Percentiles rank a stretch among this genome's conserved stretches.
These are phyloP conservation scores for Palythoa caribaeorum DNA, from an alignment of 92 coral and sea anemone genomes.

Conservation along the genomic window DNA sequence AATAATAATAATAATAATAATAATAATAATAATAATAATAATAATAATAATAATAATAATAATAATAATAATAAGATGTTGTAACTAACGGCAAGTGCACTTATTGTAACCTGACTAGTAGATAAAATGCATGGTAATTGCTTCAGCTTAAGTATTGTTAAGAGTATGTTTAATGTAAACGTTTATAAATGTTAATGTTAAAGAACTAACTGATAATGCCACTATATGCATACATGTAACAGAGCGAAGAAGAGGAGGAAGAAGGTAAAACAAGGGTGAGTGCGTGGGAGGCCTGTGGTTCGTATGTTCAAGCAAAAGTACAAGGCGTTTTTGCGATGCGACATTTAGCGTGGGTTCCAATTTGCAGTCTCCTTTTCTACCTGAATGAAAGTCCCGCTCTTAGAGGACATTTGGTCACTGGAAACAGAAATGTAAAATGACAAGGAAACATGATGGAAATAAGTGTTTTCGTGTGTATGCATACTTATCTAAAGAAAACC, in stretches of 20 bases:
- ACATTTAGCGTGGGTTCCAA: background rate
- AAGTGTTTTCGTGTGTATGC: too few species aligned
- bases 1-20: too few species aligned
- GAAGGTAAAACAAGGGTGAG: constrained; percentile 48
- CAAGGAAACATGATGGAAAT: too few species aligned
- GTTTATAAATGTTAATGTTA: constrained; percentile 20
- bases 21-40: too few species aligned
- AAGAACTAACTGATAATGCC: constrained; percentile 47
- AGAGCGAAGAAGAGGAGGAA: constrained; percentile 49
- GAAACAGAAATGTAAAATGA: too few species aligned
- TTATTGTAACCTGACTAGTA: background rate
- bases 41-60: too few species aligned
- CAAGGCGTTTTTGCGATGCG: background rate
- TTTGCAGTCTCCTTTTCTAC: background rate
- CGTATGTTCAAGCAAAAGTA: constrained; percentile 3
- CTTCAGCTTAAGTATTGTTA: background rate
- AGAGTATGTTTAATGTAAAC: constrained; percentile 18
- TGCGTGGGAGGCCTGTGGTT: constrained; percentile 10
- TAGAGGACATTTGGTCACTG: too few species aligned
- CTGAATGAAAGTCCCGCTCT: background rate
- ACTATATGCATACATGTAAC: constrained; percentile 39
- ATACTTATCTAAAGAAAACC: too few species aligned
- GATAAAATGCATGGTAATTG: constrained; percentile 10
- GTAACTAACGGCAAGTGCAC: too few species aligned
- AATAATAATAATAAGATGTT: background rate